Base-by-base conservation (phyloP, 2,888 invertebrate genomes). In the Drosophila hamatofila region DNA sequence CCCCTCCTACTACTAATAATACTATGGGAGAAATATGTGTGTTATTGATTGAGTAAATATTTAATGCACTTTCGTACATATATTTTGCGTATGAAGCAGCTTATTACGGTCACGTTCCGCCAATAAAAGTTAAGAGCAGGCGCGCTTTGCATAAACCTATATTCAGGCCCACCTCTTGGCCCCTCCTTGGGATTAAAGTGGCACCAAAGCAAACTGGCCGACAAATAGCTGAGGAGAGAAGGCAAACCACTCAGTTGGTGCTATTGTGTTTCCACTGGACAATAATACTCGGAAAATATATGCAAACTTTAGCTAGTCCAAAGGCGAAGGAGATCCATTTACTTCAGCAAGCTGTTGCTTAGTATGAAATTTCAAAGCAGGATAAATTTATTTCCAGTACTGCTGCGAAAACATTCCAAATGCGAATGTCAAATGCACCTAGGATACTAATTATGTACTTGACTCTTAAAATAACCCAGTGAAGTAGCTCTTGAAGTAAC, bases 21-120 rank as follows among this genome's bases (percentile, higher is more conserved):
- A 39, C 25, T n/a, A 44, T n/a, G n/a, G 23, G 14, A 21, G 8
- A 59, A 73, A 71, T 63, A 72, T 74, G 78, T 81, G 70, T 78
- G 58, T 83, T 84, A 81, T 84, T 86, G 87, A 86, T 72, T 86
- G 77, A 72, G 74, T 84, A 83, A 84, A 84, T 84, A 77, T 77
- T 77, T 68, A 72, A 76, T 72, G 72, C 68, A 76, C 51, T 57
- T 70, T 72, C 56, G 60, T 61, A 72, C 41, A 59, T 49, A 67
- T 64, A 68, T 62, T 80, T 76, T 81, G 75, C 75, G 75, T 81
- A 80, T 69, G 81, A 75, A 81, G 61, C 72, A 75, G 74, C 82
- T 78, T 81, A 75, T 86, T 72, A 72, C 75, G 71, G 87, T 87
- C 84, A 84, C 84, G 87, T 87, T 81, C 64, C 58, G 66, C 72